Percentiles rank a stretch among this genome's conserved stretches.
Conservation (phyloP, 2,888 invertebrate genomes). For the Napeogenes sylphis region DNA sequence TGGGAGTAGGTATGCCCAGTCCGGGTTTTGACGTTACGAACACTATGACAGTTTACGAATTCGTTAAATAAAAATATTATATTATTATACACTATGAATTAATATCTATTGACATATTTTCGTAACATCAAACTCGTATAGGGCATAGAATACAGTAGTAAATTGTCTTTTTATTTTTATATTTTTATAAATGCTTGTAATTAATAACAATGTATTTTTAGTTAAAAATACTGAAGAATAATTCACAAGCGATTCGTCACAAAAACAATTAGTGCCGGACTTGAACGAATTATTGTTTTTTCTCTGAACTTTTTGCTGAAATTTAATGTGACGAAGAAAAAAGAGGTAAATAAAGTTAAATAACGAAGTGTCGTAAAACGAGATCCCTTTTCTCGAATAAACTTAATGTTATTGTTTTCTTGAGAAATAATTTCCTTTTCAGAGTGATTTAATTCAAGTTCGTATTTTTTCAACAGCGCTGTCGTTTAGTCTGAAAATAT, state of each 20-base stretch:
- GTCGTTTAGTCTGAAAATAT: not conserved
- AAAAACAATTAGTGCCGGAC: conserved; percentile 26
- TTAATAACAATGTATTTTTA: conserved; percentile 12
- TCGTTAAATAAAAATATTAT: too few relatives aligned
- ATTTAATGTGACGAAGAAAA: conserved; percentile 26
- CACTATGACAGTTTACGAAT: too few relatives aligned
- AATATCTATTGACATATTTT: too few relatives aligned
- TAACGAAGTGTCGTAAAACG: conserved; percentile 16
- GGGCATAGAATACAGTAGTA: too few relatives aligned
- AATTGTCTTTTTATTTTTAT: too few relatives aligned
- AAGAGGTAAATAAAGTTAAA: conserved; percentile 23
- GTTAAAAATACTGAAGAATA: conserved; percentile 13
- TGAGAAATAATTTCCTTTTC: not conserved
- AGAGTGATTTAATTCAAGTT: not conserved
- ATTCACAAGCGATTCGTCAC: conserved; percentile 26
- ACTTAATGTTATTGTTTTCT: conserved; percentile 8
- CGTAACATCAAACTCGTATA: too few relatives aligned
- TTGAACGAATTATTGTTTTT: conserved; percentile 8
- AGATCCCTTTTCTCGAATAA: conserved; percentile 10
- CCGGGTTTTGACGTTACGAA: too few relatives aligned
- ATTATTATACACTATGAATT: too few relatives aligned
- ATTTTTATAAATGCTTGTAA: not conserved
- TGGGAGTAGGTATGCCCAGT: too few relatives aligned
- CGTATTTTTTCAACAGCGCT: not conserved
- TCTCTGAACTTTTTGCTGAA: conserved; percentile 20